Evolutionary conservation across 2,888 invertebrate species (phyloP).

Genomic region (Lithophane ornitopus): DNA sequence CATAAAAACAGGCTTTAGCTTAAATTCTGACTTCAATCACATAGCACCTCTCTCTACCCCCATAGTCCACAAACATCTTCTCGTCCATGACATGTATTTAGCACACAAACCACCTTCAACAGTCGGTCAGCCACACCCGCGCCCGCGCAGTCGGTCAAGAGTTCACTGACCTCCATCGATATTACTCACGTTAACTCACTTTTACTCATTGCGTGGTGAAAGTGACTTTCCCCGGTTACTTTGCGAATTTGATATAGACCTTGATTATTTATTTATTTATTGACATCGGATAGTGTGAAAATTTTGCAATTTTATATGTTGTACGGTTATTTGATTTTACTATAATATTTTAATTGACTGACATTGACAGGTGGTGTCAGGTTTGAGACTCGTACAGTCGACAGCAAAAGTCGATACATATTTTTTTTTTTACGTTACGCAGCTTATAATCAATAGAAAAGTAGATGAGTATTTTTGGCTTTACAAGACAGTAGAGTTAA

Average conservation of each 20-base stretch:
- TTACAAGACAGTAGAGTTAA: not conserved
- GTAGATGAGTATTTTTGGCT: not conserved
- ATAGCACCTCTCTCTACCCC: too few species aligned
- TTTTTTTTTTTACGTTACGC: not conserved
- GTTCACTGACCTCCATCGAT: constrained; percentile 56
- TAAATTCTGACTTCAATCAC: not conserved
- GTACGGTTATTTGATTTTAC: constrained; percentile 5
- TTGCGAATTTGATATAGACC: constrained; percentile 62
- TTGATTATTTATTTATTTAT: constrained; percentile 31
- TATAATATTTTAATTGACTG: not conserved
- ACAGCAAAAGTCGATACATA: not conserved
- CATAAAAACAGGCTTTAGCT: too few species aligned
- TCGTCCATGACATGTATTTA: not conserved
- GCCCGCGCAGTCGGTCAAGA: constrained; percentile 52
- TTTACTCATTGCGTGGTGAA: constrained; percentile 65
- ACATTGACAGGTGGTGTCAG: constrained; percentile 17
- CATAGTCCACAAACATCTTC: not conserved
- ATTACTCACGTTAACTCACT: constrained; percentile 55
- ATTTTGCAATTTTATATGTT: constrained; percentile 37
- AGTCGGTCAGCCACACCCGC: constrained; percentile 47
- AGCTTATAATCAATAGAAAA: not conserved
- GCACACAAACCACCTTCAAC: constrained; percentile 17
- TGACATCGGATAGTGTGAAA: constrained; percentile 43
- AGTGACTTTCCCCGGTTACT: constrained; percentile 70
- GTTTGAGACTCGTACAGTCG: not conserved